Base-by-base conservation (phyloP, 2,113 vertebrate species). In the Myrmecobius fasciatus region DNA sequence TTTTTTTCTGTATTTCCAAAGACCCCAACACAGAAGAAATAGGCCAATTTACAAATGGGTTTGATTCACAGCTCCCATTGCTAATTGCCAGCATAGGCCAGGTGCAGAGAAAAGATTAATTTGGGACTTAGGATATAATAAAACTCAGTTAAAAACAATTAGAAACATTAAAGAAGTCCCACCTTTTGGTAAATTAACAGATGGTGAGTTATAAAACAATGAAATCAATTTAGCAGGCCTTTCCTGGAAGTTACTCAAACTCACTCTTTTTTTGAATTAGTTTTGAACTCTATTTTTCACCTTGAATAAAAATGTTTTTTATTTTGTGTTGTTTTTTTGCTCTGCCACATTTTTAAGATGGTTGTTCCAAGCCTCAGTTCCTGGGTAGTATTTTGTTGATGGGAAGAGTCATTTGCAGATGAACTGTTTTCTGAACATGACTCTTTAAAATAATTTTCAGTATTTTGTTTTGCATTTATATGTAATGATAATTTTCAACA, bases 41-140 rank as follows among this genome's bases (percentile, higher is more conserved):
- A 83, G n/a, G 67, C n/a, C n/a, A 43, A 83, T 43, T 22, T 83
- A 43, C 67, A 83, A 83, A 43, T 83, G n/a, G n/a, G 43, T 43
- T 83, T 83, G 67, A 83, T 83, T 83, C 67, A 83, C 28, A 43
- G 43, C 17, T 83, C 67, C 67, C 67, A 43, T 83, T 83, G 67
- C 67, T 83, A 83, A 83, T 83, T 83, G 67, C 67, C 5, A 83
- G 6, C 36, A n/a, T 43, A 83, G 67, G 67, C 67, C 67, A 83
- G 67, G n/a, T 83, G 67, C 67, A 24, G 67, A 83, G 67, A 83
- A 67, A 83, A 83, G 67, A 83, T 83, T 83, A 83, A 83, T 83
- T 83, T 83, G 67, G 67, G n/a, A n/a, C 67, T 83, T n/a, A 43
- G 67, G 67, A 83, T 83, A 83, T 43, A 83, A 83, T 83, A 83